These are phyloP conservation scores for Brachionus angularis DNA, from an alignment of 1,140 invertebrate genomes.

Conservation along the genomic window DNA sequence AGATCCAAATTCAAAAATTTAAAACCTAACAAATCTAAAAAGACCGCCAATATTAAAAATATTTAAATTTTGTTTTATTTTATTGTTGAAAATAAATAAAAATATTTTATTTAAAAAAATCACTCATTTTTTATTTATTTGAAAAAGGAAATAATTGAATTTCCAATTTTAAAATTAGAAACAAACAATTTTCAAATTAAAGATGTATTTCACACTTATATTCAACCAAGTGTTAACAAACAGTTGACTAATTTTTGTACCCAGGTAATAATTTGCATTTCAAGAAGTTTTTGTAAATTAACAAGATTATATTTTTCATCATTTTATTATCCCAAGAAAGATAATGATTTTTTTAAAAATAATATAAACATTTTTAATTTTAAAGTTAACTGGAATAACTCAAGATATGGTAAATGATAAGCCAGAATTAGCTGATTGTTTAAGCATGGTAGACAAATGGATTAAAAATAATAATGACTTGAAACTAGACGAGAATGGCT, in stretches of 20 bases:
- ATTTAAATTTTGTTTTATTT: neutral
- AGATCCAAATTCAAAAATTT: conserved; percentile 9
- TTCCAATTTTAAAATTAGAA: conserved; percentile 65
- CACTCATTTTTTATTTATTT: neutral
- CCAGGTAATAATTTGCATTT: conserved; percentile 52
- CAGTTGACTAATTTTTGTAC: conserved; percentile 63
- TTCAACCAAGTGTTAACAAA: conserved; percentile 61
- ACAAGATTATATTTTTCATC: conserved; percentile 28
- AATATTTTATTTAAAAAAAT: neutral
- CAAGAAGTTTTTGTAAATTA: too few species aligned
- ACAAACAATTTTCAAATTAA: conserved; percentile 60
- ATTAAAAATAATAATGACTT: conserved; percentile 53
- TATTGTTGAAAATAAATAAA: neutral
- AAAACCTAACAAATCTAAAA: conserved; percentile 21
- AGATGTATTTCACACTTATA: conserved; percentile 64
- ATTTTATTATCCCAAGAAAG: conserved; percentile 51
- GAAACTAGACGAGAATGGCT: conserved; percentile 45
- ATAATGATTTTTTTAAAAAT: conserved; percentile 52
- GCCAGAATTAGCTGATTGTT: conserved; percentile 52
- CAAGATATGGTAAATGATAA: conserved; percentile 59
- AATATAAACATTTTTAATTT: neutral
- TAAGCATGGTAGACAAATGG: conserved; percentile 58
- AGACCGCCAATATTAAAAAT: neutral
- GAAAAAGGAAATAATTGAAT: conserved; percentile 66
- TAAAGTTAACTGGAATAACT: conserved; percentile 57